phyloP scores from a whole-genome alignment of 1,140 invertebrate genomes.

The Tachypleus tridentatus region DNA sequence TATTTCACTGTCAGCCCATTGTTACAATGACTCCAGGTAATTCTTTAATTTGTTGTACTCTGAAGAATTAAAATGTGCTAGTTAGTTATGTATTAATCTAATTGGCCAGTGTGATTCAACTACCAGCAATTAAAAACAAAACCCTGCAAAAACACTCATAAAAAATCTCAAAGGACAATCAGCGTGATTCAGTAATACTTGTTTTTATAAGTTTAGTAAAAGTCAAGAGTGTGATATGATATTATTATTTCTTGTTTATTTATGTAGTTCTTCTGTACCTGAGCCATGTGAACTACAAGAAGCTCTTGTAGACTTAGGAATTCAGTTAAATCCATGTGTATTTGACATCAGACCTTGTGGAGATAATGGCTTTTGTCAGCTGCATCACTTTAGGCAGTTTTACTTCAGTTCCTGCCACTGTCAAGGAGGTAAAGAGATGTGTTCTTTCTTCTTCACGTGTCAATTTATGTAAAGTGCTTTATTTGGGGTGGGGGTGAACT shows the following conservation, averaged over 20 bases:
- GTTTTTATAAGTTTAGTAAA: too few relatives aligned
- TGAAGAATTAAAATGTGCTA: too few relatives aligned
- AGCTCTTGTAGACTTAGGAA: slow-evolving; percentile 3
- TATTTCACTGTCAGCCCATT: slow-evolving; percentile 27
- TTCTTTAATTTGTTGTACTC: neutral
- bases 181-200: too few relatives aligned
- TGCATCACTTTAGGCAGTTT: slow-evolving; percentile 39
- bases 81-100: too few relatives aligned
- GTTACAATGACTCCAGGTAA: slow-evolving; percentile 17
- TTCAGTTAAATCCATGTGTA: slow-evolving; percentile 44
- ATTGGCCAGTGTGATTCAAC: too few relatives aligned
- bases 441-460: neutral
- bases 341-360: slow-evolving; percentile 39
- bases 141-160: too few relatives aligned
- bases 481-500: too few relatives aligned
- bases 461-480: neutral
- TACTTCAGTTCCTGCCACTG: slow-evolving; percentile 59
- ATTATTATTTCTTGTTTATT: neutral
- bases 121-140: too few relatives aligned
- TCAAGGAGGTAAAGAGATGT: slow-evolving; percentile 38
- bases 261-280: neutral
- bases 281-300: neutral
- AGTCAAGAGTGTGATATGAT: too few relatives aligned
- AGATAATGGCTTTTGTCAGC: slow-evolving; percentile 38
- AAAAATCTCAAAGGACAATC: too few relatives aligned